Conservation (phyloP, 2,113 vertebrate genomes). For the Porphyrio hochstetteri region DNA sequence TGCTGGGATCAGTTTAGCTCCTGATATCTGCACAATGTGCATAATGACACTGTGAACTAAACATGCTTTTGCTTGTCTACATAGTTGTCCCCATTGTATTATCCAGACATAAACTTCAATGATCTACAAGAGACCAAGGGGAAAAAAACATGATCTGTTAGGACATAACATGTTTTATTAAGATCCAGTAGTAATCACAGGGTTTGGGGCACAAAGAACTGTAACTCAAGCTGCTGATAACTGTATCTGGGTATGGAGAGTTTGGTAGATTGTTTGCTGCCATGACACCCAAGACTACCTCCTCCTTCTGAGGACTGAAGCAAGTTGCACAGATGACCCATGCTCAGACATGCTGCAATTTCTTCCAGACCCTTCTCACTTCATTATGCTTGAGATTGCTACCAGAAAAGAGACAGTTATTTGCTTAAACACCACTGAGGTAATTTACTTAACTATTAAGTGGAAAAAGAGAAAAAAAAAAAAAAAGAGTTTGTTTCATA, state of each 20-base stretch:
- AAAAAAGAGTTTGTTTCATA: neutral
- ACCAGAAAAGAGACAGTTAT: neutral
- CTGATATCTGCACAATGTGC: neutral
- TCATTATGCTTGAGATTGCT: neutral
- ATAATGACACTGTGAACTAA: neutral
- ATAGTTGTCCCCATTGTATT: neutral
- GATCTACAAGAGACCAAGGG: neutral
- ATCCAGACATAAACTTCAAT: neutral
- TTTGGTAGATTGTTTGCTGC: neutral
- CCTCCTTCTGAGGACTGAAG: neutral
- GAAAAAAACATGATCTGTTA: neutral
- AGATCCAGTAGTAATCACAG: neutral
- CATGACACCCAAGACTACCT: neutral
- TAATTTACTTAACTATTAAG: neutral
- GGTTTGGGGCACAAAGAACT: neutral
- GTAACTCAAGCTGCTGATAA: neutral
- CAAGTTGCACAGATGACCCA: neutral
- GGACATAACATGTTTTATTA: neutral
- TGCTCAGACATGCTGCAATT: neutral
- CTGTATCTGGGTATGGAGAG: neutral
- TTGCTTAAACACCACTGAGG: neutral
- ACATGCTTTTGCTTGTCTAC: neutral
- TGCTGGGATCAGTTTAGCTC: neutral
- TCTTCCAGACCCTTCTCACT: neutral
- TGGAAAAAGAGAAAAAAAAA: no score